Evolutionary conservation across 23 tunicate species (phyloP), one percentile per base, ranked within the genome.

Genomic region (Clavelina lepadiformis): DNA sequence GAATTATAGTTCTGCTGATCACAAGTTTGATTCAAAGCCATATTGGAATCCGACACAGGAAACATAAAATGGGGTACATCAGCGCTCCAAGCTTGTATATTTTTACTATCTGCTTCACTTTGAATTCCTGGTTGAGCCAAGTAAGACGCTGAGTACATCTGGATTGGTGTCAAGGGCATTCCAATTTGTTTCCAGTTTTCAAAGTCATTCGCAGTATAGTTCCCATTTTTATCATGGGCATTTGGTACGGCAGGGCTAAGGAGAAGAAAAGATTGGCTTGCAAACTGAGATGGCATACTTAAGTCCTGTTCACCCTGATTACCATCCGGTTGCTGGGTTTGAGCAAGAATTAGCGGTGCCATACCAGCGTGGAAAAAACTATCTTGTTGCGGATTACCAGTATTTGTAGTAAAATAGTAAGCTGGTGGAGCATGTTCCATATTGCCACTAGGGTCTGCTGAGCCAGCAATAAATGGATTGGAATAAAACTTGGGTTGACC

Each of bases 151-250:
- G 78, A 85, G 63, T 80, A 73, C 78, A 87, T 70, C 28, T 79
- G 96, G 26, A 87, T 67, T 11, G 96, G 96, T 1, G 96, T 87
- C 51, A 87, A 27, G 4, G 86, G 87, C 78, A 80, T 63, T 2
- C 77, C 59, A 54, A 76, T 66, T 33, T 61, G 79, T 45, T 79
- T 73, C 46, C 69, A 73, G 67, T 74, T 80, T 45, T 87, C 78
- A 57, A 79, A 58, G 29, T 87, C 87, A 32, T 23, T 63, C 15
- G 83, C 65, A 32, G 83, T 77, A 38, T 72, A 81, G 30, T 78
- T 73, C 1, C 75, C 84, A 45, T 41, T 31, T 62, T 76, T 84
- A 5, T 80, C 86, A 5, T 49, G 58, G 47, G 31, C 66, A 49
- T 65, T 74, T 26, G 96, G 87, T 18, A 80, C 6, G 1, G 81